Evolutionary conservation across 2,888 invertebrate species (phyloP), one percentile per base, ranked within the genome.

Genomic region (Lasioglossum calceatum): DNA sequence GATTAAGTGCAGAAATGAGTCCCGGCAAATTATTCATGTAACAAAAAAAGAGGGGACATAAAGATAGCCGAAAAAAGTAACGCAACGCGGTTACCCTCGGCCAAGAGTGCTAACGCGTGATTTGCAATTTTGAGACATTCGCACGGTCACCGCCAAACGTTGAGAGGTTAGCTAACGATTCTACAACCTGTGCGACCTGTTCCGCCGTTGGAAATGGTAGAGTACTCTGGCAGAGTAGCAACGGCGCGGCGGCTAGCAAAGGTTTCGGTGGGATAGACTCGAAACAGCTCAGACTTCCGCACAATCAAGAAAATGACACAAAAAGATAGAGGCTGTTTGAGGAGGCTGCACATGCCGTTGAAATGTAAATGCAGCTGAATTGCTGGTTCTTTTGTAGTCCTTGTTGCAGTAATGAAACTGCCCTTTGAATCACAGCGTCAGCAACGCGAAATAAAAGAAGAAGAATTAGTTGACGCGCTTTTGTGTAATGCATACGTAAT

Each of bases 11-110:
- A 27, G 73, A 73, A 67, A 70, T 23, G 83, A 79, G 61, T 39
- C 70, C n/a, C 36, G 32, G 78, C 39, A 64, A 78, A 86, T 89
- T 88, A 83, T 84, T 50, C 70, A 42, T 73, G 47, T 73, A 81
- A 71, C 67, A 81, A 79, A 81, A 71, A 73, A 5, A 27, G 61
- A 14, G 61, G 12, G 27, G 12, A 27, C 4, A 12, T n/a, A 58
- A n/a, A 27, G 64, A 32, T 27, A 64, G 58, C 7, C 14, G n/a
- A 1, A 44, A 54, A 44, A 76, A 58, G 23, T 44, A 47, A 36
- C 8, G 58, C n/a, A 32, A 47, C 58, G 0, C 23, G 67, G 50
- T 32, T 16, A 27, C 8, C 42, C 27, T 12, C n/a, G 23, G 39
- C 19, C 10, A 14, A n/a, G 19, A 47, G 54, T 27, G 16, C 42